A percentile compares a stretch with the other conserved stretches of the same genome.
Evolutionary conservation across 2,113 vertebrate genomes (phyloP).

Genomic region (Anhinga anhinga): DNA sequence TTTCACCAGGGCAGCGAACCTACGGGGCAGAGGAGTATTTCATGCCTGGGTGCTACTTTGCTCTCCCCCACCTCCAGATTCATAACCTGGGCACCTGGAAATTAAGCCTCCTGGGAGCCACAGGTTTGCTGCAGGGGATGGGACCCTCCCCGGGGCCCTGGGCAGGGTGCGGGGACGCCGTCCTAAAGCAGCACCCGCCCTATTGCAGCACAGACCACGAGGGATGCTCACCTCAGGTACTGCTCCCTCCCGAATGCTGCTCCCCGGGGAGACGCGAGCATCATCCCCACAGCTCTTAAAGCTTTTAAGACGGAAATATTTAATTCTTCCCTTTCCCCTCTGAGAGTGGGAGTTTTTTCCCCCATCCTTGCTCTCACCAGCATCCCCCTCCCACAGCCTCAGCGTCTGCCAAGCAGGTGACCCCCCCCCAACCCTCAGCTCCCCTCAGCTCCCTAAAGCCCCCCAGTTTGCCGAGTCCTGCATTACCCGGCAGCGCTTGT

Average conservation of each 20-base stretch:
- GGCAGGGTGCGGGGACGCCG: neutral
- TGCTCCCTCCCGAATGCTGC: accelerated
- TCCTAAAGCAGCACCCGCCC: neutral
- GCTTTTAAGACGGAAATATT: neutral
- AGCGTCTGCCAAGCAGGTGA: neutral
- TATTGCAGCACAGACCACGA: accelerated
- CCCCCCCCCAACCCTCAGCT: neutral
- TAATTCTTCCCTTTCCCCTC: neutral
- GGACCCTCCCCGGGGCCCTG: accelerated
- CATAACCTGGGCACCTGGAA: neutral
- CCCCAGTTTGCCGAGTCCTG: neutral
- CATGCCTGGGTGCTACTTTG: neutral
- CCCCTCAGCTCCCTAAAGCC: neutral
- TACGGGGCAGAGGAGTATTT: neutral
- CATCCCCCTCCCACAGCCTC: neutral
- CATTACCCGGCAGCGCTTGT: neutral
- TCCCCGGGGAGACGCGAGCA: neutral
- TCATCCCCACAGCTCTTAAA: neutral
- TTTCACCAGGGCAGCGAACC: slow-evolving; percentile 11
- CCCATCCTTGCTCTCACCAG: neutral
- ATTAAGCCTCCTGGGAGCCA: neutral
- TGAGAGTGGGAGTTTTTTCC: neutral
- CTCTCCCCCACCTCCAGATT: neutral
- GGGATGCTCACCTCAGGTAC: neutral
- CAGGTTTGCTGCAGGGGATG: neutral